Conservation (phyloP, 2,113 vertebrate species). For the Leptodactylus fuscus region DNA sequence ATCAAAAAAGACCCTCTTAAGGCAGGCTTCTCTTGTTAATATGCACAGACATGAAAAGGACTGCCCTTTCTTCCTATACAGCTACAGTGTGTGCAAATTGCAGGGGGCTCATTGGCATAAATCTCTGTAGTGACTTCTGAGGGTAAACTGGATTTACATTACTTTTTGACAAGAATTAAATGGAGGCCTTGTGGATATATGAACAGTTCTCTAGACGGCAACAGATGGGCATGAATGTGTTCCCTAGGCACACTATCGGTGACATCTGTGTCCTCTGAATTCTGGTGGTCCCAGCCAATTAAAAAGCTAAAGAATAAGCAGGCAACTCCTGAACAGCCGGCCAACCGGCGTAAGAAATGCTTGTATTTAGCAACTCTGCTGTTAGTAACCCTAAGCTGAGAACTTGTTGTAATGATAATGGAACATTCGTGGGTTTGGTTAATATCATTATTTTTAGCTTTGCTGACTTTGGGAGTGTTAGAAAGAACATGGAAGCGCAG, state of each 20-base stretch:
- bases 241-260: slow-evolving; percentile 84
- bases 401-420: slow-evolving; percentile 56
- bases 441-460: slow-evolving; percentile 23
- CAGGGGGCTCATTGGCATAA: slow-evolving; percentile 84
- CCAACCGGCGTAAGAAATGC: slow-evolving; percentile 69
- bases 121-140: slow-evolving; percentile 83
- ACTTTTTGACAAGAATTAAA: slow-evolving; percentile 90
- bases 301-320: slow-evolving; percentile 63
- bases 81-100: slow-evolving; percentile 81
- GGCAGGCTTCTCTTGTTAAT: slow-evolving; percentile 83
- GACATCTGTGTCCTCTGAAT: slow-evolving; percentile 88
- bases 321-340: slow-evolving; percentile 64
- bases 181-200: slow-evolving; percentile 85
- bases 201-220: slow-evolving; percentile 83
- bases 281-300: slow-evolving; percentile 87
- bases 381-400: slow-evolving; percentile 69
- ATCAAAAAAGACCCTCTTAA: slow-evolving; percentile 76
- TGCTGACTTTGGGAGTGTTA: neutral
- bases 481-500: neutral
- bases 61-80: slow-evolving; percentile 82
- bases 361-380: slow-evolving; percentile 78
- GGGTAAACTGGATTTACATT: slow-evolving; percentile 88
- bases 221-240: slow-evolving; percentile 88
- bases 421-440: slow-evolving; percentile 26
- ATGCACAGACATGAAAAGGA: slow-evolving; percentile 82